These are phyloP conservation scores for Lacanobia wlatinum DNA, from an alignment of 2,888 invertebrate genomes.

Conservation along the genomic window DNA sequence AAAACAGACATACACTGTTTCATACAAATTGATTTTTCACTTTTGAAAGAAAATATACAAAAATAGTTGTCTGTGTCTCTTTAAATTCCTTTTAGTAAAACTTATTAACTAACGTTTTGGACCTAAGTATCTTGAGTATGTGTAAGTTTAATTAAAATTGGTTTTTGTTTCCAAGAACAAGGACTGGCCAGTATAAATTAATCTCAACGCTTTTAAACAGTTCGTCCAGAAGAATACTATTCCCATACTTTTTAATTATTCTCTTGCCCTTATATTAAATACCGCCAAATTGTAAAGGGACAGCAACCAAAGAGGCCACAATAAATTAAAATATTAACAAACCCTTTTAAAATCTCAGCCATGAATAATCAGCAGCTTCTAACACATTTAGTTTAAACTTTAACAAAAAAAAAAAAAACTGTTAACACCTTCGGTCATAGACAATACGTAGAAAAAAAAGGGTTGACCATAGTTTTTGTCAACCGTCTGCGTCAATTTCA, in stretches of 20 bases:
- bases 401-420: conserved; percentile 7
- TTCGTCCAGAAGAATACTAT: not conserved
- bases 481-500: conserved; percentile 1
- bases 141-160: too few species aligned
- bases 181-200: too few species aligned
- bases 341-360: not conserved
- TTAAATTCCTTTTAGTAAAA: too few species aligned
- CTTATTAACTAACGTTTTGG: too few species aligned
- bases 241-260: not conserved
- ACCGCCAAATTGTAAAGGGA: not conserved
- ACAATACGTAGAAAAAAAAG: conserved; percentile 28
- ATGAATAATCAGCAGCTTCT: conserved; percentile 18
- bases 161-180: too few species aligned
- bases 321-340: conserved; percentile 31
- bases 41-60: too few species aligned
- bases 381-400: not conserved
- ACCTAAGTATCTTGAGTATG: too few species aligned
- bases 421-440: conserved; percentile 24
- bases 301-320: not conserved
- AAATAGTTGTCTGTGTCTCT: too few species aligned
- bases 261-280: too few species aligned
- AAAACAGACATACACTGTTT: too few species aligned
- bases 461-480: conserved; percentile 21
- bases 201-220: too few species aligned
- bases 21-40: too few species aligned